Evolutionary conservation across 1,140 invertebrate species (phyloP), one percentile per base, ranked within the genome.

Genomic region (Hylyphantes graminicola): DNA sequence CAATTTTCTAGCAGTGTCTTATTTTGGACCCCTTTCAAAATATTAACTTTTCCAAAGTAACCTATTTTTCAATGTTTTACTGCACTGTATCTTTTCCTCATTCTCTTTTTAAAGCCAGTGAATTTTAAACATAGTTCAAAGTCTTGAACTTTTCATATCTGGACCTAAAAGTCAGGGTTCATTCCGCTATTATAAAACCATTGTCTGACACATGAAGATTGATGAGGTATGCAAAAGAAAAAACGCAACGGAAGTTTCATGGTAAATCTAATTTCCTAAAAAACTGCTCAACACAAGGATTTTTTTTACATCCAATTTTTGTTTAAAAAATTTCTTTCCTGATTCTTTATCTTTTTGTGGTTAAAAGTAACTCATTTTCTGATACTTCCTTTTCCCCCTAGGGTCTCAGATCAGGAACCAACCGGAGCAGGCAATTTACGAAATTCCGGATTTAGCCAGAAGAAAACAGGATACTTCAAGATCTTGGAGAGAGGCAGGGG

Each of bases 381-480:
- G 72, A 17, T 13, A 65, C 48, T 35, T 13, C 19, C 17, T 65
- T 35, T 70, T 70, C 50, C 50, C 13, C n/a, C 17, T n/a, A 83
- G 61, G 70, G 48, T 83, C 68, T 67, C 70, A 74, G 35, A 35
- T 76, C 8, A 72, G 73, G n/a, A 67, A 48, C n/a, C 73, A 77
- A 48, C 73, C 68, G 17, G 82, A 85, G 15, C 73, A 85, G 48
- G 82, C 82, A 57, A 85, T 85, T 70, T 85, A 85, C 53, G 82
- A 85, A 53, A 55, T 85, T 61, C 82, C 82, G 17, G 82, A 85
- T 61, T 21, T 76, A 13, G 74, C 63, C 53, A 67, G 82, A 15
- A 57, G 73, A 54, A 85, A 85, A 77, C 73, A 77, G 72, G 74
- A 85, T 74, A 51, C 68, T 8, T 54, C 63, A 15, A 54, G 74